Evolutionary conservation across 2,113 vertebrate species (phyloP).

Genomic region (Setophaga coronata): DNA sequence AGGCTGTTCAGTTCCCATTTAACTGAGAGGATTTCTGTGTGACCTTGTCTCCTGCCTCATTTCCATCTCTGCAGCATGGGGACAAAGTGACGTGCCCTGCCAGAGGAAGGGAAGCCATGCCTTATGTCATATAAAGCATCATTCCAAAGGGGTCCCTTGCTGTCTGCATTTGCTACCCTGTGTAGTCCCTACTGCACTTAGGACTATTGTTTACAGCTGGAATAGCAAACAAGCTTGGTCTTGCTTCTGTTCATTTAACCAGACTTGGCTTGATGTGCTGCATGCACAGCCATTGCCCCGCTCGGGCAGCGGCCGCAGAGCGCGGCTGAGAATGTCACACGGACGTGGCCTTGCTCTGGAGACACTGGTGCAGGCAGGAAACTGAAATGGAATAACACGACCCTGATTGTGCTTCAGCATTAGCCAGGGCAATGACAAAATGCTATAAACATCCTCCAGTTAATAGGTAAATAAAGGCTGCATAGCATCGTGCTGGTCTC

Average conservation of each 20-base stretch:
- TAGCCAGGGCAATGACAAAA: neutral
- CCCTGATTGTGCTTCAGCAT: neutral
- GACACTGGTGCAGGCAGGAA: neutral
- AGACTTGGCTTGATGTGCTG: neutral
- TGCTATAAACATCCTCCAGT: neutral
- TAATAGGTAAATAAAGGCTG: neutral
- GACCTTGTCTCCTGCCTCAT: neutral
- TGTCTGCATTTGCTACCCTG: neutral
- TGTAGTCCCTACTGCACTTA: neutral
- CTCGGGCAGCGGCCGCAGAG: neutral
- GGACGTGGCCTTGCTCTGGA: fast-evolving
- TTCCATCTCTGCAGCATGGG: neutral
- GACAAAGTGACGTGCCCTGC: neutral
- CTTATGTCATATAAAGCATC: neutral
- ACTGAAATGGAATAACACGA: neutral
- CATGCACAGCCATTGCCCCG: neutral
- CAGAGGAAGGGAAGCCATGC: neutral
- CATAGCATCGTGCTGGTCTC: neutral
- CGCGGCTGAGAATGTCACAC: neutral
- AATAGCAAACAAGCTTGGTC: neutral
- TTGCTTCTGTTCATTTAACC: neutral
- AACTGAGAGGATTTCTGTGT: neutral
- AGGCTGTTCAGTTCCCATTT: neutral
- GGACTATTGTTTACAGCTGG: neutral
- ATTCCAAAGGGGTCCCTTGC: neutral